phyloP scores from a whole-genome alignment of 2,797 vertebrate genomes.

The Fundulus diaphanus region DNA sequence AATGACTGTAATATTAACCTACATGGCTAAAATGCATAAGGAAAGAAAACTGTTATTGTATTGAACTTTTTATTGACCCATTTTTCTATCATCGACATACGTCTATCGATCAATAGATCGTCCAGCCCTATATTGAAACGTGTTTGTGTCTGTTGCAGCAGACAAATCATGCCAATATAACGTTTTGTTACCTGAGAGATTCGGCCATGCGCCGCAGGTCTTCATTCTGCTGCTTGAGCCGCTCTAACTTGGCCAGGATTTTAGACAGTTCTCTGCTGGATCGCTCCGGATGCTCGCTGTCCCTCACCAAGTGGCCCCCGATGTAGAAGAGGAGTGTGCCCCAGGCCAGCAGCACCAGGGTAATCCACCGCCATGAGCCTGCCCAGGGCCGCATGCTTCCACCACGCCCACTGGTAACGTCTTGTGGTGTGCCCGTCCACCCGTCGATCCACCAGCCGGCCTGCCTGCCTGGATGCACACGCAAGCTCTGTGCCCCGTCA shows the following conservation, averaged over 20 bases:
- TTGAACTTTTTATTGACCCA: no score
- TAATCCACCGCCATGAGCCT: slow-evolving; percentile 99
- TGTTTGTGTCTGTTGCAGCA: neutral
- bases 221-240: slow-evolving; percentile 99
- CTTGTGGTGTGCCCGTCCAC: slow-evolving; percentile 56
- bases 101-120: no score
- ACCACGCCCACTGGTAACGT: slow-evolving; percentile 45
- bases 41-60: no score
- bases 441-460: slow-evolving; percentile 44
- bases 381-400: slow-evolving; percentile 97
- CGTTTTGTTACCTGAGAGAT: slow-evolving; percentile 88
- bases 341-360: slow-evolving; percentile 98
- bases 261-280: slow-evolving; percentile 96
- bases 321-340: slow-evolving; percentile 97
- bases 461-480: slow-evolving; percentile 47
- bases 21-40: no score
- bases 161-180: neutral
- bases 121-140: no score
- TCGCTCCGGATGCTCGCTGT: slow-evolving; percentile 94
- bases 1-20: no score
- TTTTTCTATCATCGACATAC: no score
- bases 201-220: slow-evolving; percentile 97
- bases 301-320: slow-evolving; percentile 95
- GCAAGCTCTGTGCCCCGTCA: slow-evolving; percentile 64
- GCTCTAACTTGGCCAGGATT: slow-evolving; percentile 96